Percentiles rank a stretch among this genome's conserved stretches.
These are phyloP conservation scores for Byasa hedistus DNA, from an alignment of 2,888 invertebrate species.

Conservation along the genomic window DNA sequence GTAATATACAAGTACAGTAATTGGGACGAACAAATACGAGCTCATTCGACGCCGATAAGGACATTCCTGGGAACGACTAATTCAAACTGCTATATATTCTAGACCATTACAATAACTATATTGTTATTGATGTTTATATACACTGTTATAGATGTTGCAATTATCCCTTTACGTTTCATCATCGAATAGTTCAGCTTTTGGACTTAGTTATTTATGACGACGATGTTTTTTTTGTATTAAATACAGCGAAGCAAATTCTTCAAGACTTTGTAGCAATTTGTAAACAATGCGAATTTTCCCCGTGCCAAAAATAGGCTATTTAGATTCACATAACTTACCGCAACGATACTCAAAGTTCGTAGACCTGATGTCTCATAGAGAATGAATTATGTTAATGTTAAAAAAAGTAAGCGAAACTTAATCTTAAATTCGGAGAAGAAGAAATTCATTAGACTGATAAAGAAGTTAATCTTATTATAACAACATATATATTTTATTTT, in stretches of 20 bases:
- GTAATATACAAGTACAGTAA: slow-evolving; percentile 10
- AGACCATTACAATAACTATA: background rate
- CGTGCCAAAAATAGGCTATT: slow-evolving; percentile 22
- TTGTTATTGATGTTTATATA: no score
- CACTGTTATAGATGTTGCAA: no score
- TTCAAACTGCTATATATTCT: slow-evolving; percentile 16
- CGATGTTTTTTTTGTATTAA: background rate
- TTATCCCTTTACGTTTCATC: no score
- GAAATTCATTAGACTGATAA: no score
- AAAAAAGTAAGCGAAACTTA: background rate
- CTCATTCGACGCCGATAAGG: slow-evolving; percentile 17
- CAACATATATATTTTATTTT: no score
- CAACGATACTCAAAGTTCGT: slow-evolving; percentile 3
- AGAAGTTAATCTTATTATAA: no score
- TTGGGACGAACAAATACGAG: slow-evolving; percentile 27
- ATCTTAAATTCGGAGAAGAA: no score
- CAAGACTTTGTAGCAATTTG: background rate
- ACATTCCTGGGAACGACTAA: slow-evolving; percentile 27
- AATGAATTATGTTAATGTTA: no score
- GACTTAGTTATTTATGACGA: no score
- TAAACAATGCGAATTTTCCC: slow-evolving; percentile 12
- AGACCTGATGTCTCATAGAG: slow-evolving; percentile 5
- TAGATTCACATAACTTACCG: slow-evolving; percentile 2
- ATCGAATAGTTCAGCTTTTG: no score
- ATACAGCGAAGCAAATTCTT: background rate